Evolutionary conservation across 2,113 vertebrate species (phyloP), one percentile per base, ranked within the genome.

Genomic region (Hassar affinis): DNA sequence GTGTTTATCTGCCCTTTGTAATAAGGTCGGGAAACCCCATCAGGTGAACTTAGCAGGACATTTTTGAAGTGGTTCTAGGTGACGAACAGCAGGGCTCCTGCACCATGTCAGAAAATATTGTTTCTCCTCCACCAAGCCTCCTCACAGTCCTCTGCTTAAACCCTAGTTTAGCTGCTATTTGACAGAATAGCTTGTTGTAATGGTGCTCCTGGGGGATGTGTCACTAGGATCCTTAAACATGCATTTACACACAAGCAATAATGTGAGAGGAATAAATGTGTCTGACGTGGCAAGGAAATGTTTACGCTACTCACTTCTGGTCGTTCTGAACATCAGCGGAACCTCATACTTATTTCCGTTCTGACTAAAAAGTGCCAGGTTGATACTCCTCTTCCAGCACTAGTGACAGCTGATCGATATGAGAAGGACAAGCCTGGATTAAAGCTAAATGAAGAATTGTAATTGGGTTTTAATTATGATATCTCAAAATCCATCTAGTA

Each of bases 251-350:
- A 11, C 18, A 15, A 64, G 25, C 59, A 0, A 10, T 72, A 71
- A 78, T 78, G 42, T 78, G 22, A 33, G 81, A 85, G 69, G 52
- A 85, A 69, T 85, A 81, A 76, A 81, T 14, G 49, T 11, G 51
- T 62, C 79, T 69, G 61, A 47, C 20, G 51, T 25, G 42, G 56
- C 11, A 30, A 47, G 51, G 77, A 11, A 57, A 45, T 72, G 18
- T 52, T 45, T 78, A 49, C 54, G 66, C 27, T 47, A n/a, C 45
- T 76, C 33, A 68, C n/a, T 85, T 42, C 59, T 49, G 62, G 5
- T 2, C 7, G 22, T 52, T 22, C 49, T 42, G 57, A 78, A 51
- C 14, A 76, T 42, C 64, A 52, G 17, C 72, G 2, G 33, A 27
- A 14, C 78, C 17, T 17, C 15, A 30, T 52, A 30, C 61, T 54